These are phyloP conservation scores for Dicentrarchus labrax DNA, from an alignment of 2,113 vertebrate genomes.

Conservation along the genomic window DNA sequence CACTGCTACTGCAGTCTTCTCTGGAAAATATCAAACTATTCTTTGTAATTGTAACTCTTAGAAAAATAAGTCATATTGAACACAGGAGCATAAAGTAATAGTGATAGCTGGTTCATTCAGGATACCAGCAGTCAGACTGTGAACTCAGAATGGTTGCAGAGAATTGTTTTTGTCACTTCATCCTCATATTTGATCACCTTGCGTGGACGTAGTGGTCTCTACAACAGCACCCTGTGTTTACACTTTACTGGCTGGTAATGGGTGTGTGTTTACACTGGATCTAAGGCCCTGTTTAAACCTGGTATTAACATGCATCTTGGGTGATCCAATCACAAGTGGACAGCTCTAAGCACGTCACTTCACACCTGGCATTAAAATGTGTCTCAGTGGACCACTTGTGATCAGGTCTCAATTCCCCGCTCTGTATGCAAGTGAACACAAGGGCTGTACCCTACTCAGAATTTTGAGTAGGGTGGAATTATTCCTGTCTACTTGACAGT, in stretches of 20 bases:
- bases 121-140: slow-evolving; percentile 18
- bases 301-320: too few species aligned
- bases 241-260: slow-evolving; percentile 64
- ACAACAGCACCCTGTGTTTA: slow-evolving; percentile 58
- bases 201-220: slow-evolving; percentile 33
- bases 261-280: slow-evolving; percentile 69
- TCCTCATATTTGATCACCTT: slow-evolving; percentile 67
- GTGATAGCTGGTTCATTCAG: not conserved
- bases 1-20: not conserved
- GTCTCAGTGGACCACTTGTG: too few species aligned
- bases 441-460: too few species aligned
- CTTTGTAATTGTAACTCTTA: not conserved
- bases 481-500: too few species aligned
- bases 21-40: slow-evolving; percentile 10
- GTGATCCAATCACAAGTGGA: too few species aligned
- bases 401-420: too few species aligned
- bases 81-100: not conserved
- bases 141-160: slow-evolving; percentile 14
- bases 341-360: too few species aligned
- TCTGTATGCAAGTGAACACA: too few species aligned
- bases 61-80: not conserved
- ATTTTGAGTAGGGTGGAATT: too few species aligned
- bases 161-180: slow-evolving; percentile 28
- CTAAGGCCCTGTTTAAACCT: not conserved
- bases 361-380: too few species aligned